phyloP scores from a whole-genome alignment of 1,140 invertebrate species.

The Brachionus angularis region DNA sequence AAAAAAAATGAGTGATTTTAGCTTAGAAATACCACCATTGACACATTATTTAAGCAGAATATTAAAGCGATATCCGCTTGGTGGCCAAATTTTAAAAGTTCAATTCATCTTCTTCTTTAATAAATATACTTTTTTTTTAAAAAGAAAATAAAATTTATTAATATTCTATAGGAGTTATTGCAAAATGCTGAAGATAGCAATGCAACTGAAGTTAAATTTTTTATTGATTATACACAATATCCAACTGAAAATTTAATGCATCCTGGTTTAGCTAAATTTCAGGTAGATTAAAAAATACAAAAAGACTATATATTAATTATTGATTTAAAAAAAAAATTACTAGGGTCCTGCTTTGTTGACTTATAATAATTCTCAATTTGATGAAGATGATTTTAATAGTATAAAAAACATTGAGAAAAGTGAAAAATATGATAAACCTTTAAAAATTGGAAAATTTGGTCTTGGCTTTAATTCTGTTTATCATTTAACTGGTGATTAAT shows the following conservation, averaged over 20 bases:
- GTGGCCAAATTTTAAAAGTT: conserved; percentile 24
- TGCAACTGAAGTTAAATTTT: conserved; percentile 52
- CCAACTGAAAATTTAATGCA: conserved; percentile 45
- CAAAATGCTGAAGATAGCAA: conserved; percentile 60
- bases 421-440: conserved; percentile 49
- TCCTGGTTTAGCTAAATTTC: conserved; percentile 18
- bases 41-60: conserved; percentile 18
- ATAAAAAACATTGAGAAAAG: conserved; percentile 51
- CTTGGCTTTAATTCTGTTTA: conserved; percentile 53
- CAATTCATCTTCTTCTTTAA: background rate
- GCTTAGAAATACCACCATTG: conserved; percentile 9
- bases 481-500: conserved; percentile 49
- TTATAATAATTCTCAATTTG: conserved; percentile 52
- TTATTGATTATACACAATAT: conserved; percentile 49
- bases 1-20: conserved; percentile 8
- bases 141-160: background rate
- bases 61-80: conserved; percentile 2
- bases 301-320: background rate
- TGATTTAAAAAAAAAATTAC: conserved; percentile 45
- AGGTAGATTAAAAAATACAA: background rate
- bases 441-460: conserved; percentile 52
- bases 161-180: conserved; percentile 48
- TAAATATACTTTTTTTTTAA: too few species aligned
- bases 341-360: conserved; percentile 53
- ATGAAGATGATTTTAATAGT: conserved; percentile 49